phyloP scores from a whole-genome alignment of 2,113 vertebrate species.

The Neomonachus schauinslandi region DNA sequence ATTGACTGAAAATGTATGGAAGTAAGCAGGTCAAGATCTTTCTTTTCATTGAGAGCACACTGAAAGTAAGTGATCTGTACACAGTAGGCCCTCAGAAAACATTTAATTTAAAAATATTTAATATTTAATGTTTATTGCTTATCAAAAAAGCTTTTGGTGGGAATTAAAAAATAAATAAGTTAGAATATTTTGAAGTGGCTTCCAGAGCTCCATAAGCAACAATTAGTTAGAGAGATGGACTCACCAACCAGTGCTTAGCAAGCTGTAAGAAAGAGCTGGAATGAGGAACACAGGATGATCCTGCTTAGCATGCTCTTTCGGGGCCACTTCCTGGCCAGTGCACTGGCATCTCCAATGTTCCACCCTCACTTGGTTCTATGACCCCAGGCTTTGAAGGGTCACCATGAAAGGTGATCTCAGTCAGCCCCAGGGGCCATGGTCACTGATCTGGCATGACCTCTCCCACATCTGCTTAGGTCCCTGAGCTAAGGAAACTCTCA shows the following conservation, averaged over 20 bases:
- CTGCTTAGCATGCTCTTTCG: neutral
- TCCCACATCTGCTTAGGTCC: neutral
- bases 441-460: neutral
- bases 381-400: conserved; percentile 4
- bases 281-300: neutral
- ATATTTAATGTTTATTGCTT: neutral
- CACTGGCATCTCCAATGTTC: neutral
- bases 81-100: neutral
- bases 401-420: conserved; percentile 6
- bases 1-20: neutral
- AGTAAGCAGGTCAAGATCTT: neutral
- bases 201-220: neutral
- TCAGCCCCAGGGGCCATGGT: neutral
- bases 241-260: neutral
- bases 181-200: neutral
- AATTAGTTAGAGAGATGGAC: neutral
- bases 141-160: neutral
- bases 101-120: neutral
- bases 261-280: neutral
- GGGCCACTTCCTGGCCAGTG: neutral
- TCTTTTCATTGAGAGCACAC: neutral
- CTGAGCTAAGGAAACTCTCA: neutral
- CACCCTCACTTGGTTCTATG: neutral
- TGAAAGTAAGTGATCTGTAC: neutral
- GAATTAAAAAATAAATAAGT: neutral